These are phyloP conservation scores for Drosophila prostipennis DNA, from an alignment of 2,888 invertebrate species.

Conservation along the genomic window DNA sequence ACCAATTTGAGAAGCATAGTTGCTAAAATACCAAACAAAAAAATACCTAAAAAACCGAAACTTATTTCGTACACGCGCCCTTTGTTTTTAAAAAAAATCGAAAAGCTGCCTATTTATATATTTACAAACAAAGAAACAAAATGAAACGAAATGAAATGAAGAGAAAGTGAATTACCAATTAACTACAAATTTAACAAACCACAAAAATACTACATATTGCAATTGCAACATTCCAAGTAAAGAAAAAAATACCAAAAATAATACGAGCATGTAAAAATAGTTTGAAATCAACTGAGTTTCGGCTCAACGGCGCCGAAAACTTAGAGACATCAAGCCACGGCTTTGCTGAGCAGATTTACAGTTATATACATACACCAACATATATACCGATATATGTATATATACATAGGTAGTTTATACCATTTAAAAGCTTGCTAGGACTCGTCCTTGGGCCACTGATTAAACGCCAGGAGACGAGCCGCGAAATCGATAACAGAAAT, in stretches of 20 bases:
- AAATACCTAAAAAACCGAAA: slow-evolving; percentile 24
- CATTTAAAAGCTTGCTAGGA: slow-evolving; percentile 41
- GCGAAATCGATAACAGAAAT: slow-evolving; percentile 36
- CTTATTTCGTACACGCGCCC: slow-evolving; percentile 57
- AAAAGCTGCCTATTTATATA: slow-evolving; percentile 72
- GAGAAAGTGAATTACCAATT: slow-evolving; percentile 19
- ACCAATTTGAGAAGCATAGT: slow-evolving; percentile 66
- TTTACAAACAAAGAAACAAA: slow-evolving; percentile 55
- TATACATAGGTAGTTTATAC: slow-evolving; percentile 35
- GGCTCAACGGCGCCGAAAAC: slow-evolving; percentile 36
- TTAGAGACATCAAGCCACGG: slow-evolving; percentile 25
- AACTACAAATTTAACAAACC: slow-evolving; percentile 23
- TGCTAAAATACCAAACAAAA: slow-evolving; percentile 34
- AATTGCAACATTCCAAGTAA: slow-evolving; percentile 43
- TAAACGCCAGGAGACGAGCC: slow-evolving; percentile 11
- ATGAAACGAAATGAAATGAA: slow-evolving; percentile 25
- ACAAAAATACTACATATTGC: slow-evolving; percentile 31
- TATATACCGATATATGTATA: slow-evolving; percentile 23
- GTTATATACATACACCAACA: slow-evolving; percentile 55
- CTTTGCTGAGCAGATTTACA: slow-evolving; percentile 41
- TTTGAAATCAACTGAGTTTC: slow-evolving; percentile 44
- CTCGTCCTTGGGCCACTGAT: slow-evolving; percentile 28
- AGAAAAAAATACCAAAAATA: slow-evolving; percentile 23
- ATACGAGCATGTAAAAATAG: slow-evolving; percentile 40
- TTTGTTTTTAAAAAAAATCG: slow-evolving; percentile 49